phyloP scores from a whole-genome alignment of 53 echinoderm and acorn worm genomes.

The Apostichopus leukothele region DNA sequence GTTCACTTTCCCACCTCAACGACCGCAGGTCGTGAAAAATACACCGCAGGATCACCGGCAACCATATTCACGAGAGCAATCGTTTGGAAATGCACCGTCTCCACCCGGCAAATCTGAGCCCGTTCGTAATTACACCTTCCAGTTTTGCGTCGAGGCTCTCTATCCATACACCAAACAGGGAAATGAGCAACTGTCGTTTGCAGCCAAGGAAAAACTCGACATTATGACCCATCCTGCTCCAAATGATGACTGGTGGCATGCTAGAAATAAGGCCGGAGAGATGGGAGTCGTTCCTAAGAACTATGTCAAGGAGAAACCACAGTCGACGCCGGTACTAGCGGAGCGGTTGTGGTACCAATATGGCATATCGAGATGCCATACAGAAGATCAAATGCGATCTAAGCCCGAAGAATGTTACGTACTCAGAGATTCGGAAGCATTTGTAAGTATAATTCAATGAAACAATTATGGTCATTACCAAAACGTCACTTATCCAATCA shows the following conservation, averaged over 20 bases:
- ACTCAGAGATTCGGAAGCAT: slow-evolving; percentile 39
- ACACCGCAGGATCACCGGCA: not conserved
- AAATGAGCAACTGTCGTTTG: slow-evolving; percentile 8
- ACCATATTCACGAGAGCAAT: not conserved
- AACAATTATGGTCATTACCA: no score
- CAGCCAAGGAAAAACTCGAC: slow-evolving; percentile 6
- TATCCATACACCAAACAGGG: slow-evolving; percentile 22
- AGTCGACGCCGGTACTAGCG: slow-evolving; percentile 1
- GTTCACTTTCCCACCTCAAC: not conserved
- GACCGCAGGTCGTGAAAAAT: not conserved
- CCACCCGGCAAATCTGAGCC: no score
- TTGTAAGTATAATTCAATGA: not conserved
- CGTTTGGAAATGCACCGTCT: not conserved
- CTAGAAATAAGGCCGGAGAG: slow-evolving; percentile 28
- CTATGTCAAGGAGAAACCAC: slow-evolving; percentile 22
- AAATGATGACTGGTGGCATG: slow-evolving; percentile 11
- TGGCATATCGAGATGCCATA: slow-evolving; percentile 3
- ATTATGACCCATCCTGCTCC: slow-evolving; percentile 2
- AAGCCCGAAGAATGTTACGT: slow-evolving; percentile 16
- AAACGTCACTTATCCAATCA: no score
- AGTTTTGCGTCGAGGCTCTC: slow-evolving; percentile 29
- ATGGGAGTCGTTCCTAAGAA: slow-evolving; percentile 24
- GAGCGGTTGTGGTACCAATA: slow-evolving; percentile 31
- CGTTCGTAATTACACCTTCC: slow-evolving; percentile 10
- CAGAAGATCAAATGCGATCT: not conserved